Conservation (phyloP, 2,113 vertebrate genomes). For the Indicator indicator region DNA sequence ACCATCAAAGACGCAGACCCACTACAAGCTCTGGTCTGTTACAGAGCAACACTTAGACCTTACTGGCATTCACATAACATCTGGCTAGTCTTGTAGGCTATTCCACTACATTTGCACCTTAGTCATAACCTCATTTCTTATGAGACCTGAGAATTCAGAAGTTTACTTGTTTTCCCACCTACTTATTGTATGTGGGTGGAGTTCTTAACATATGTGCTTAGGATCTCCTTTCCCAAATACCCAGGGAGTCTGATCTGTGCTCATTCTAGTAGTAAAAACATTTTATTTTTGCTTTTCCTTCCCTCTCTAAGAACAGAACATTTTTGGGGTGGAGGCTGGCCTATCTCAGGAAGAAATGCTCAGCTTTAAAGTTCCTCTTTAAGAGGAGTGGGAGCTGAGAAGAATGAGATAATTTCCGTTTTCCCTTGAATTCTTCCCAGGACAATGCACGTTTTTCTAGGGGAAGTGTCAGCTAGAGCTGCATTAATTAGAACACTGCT, state of each 20-base stretch:
- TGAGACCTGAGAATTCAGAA: background rate
- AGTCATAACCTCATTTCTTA: background rate
- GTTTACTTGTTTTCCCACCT: background rate
- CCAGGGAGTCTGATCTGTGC: background rate
- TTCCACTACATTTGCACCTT: background rate
- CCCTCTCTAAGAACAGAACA: conserved; percentile 10
- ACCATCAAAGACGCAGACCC: background rate
- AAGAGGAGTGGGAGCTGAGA: background rate
- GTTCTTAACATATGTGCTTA: background rate
- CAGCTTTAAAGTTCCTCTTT: background rate
- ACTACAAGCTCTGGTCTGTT: background rate
- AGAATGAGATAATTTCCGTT: conserved; percentile 6
- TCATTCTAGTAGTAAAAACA: background rate
- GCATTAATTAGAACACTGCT: background rate
- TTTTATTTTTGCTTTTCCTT: conserved; percentile 49
- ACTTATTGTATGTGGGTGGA: background rate
- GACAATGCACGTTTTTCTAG: background rate
- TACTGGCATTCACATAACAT: background rate
- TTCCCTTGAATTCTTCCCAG: background rate
- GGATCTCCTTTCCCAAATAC: background rate
- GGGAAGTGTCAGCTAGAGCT: background rate
- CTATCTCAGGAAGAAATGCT: conserved; percentile 30
- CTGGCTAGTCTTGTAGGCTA: background rate
- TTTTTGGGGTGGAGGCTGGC: background rate
- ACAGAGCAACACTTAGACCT: background rate